phyloP scores from a whole-genome alignment of 2,797 vertebrate genomes.

The Pseudochirops cupreus region DNA sequence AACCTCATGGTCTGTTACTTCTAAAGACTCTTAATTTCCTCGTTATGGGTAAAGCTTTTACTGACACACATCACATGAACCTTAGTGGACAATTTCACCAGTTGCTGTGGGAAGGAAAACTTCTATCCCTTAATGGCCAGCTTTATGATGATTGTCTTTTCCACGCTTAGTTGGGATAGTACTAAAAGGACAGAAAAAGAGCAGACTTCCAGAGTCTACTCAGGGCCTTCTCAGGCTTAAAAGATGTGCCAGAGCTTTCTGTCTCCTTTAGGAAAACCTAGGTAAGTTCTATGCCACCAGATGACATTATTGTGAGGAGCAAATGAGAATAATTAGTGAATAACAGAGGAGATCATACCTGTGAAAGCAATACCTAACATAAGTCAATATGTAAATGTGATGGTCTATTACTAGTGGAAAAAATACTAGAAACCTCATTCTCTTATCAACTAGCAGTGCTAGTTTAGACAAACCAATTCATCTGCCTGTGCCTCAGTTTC shows the following conservation, averaged over 20 bases:
- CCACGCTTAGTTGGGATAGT: background rate
- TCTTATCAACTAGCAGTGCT: background rate
- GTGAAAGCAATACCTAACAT: background rate
- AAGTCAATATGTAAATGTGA: background rate
- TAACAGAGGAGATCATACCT: background rate
- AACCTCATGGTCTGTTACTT: background rate
- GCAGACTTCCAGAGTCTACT: background rate
- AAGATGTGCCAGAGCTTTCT: background rate
- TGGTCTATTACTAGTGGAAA: background rate
- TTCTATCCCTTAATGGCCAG: background rate
- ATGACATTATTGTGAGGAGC: background rate
- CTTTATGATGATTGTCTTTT: background rate
- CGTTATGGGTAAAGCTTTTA: background rate
- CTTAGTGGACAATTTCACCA: background rate
- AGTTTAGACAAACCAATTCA: background rate
- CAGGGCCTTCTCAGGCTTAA: background rate
- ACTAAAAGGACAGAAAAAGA: background rate
- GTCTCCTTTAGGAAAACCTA: background rate
- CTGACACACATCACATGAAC: background rate
- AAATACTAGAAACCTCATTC: rapidly evolving
- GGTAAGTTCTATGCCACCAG: background rate
- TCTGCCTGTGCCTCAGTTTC: background rate
- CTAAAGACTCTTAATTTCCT: background rate
- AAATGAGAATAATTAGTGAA: background rate
- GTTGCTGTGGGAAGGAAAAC: background rate